These are phyloP conservation scores for Cyprinodon tularosa DNA, from an alignment of 2,113 vertebrate genomes.

Conservation along the genomic window DNA sequence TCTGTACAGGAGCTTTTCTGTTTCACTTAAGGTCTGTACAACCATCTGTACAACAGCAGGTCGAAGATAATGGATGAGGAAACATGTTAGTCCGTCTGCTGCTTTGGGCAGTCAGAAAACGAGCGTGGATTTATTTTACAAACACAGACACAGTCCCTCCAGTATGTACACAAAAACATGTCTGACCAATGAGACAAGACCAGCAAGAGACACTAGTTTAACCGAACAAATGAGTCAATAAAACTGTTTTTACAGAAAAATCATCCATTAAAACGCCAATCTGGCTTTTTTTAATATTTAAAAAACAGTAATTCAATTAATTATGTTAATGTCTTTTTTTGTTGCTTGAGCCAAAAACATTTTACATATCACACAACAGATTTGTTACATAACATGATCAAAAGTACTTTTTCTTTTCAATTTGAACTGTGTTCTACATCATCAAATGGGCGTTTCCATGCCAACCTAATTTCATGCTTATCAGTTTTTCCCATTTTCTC, in stretches of 20 bases:
- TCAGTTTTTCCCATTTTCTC: slow-evolving; percentile 12
- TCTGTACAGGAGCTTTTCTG: slow-evolving; percentile 60
- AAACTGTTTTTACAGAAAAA: slow-evolving; percentile 6
- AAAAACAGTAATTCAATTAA: slow-evolving; percentile 26
- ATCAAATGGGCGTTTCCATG: not conserved
- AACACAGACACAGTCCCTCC: slow-evolving; percentile 8
- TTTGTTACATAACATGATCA: not conserved
- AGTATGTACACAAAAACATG: slow-evolving; percentile 46
- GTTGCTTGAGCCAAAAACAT: not conserved
- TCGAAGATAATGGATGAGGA: slow-evolving; percentile 30
- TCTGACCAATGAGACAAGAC: slow-evolving; percentile 21
- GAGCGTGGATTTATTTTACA: slow-evolving; percentile 16
- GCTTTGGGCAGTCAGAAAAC: slow-evolving; percentile 27
- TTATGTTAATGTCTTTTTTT: slow-evolving; percentile 6
- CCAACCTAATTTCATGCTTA: slow-evolving; percentile 28
- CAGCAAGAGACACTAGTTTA: slow-evolving; percentile 23
- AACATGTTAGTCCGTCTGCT: slow-evolving; percentile 31
- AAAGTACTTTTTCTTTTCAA: not conserved
- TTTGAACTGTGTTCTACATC: not conserved
- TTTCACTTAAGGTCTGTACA: slow-evolving; percentile 60
- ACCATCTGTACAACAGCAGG: slow-evolving; percentile 57
- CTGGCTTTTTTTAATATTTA: slow-evolving; percentile 32
- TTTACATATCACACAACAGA: not conserved
- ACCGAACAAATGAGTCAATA: slow-evolving; percentile 19
- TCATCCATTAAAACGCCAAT: slow-evolving; percentile 26